A percentile compares a stretch with the other conserved stretches of the same genome.
Conservation (phyloP, 2,797 vertebrate genomes). For the Buphagus erythrorhynchus region DNA sequence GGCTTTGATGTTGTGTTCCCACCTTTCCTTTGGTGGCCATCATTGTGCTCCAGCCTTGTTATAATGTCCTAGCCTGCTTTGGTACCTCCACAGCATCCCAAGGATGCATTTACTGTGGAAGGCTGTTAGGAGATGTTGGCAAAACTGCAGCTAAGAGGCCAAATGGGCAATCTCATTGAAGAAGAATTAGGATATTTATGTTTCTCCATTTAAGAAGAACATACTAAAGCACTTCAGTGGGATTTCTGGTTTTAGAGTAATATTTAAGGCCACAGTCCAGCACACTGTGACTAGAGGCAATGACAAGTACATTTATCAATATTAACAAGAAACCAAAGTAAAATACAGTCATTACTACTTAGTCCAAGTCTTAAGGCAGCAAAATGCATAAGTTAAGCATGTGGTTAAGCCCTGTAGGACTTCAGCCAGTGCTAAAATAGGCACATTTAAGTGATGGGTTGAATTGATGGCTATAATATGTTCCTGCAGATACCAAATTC, state of each 20-base stretch:
- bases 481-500: not conserved
- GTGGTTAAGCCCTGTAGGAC: not conserved
- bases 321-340: not conserved
- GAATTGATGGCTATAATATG: not conserved
- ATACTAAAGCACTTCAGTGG: not conserved
- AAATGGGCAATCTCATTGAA: not conserved
- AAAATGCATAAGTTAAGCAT: not conserved
- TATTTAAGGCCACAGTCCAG: not conserved
- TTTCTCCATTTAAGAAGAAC: not conserved
- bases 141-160: not conserved
- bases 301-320: not conserved
- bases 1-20: not conserved
- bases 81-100: not conserved
- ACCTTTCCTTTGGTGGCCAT: not conserved
- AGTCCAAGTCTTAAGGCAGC: not conserved
- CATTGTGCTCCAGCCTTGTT: accelerated
- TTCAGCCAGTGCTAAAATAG: not conserved
- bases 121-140: not conserved
- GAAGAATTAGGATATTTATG: not conserved
- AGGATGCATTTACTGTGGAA: not conserved
- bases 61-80: not conserved
- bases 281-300: not conserved
- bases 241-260: not conserved
- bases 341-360: not conserved
- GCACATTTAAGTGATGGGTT: not conserved